Evolutionary conservation across 2,888 invertebrate genomes (phyloP), one percentile per base, ranked within the genome.

Genomic region (Synanthedon myopaeformis): DNA sequence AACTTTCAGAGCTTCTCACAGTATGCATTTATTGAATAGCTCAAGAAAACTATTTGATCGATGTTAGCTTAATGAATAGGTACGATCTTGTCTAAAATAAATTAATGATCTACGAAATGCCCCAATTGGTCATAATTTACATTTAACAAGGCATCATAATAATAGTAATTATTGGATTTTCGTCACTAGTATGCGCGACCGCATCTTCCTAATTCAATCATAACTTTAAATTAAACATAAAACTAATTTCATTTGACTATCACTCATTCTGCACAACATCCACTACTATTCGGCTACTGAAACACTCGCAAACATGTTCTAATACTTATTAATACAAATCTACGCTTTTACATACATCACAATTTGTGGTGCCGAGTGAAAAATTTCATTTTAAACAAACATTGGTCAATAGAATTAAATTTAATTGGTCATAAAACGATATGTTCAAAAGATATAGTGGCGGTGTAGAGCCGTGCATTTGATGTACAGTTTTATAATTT

Each of bases 151-250:
- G 84, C 85, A 84, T 82, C 80, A 74, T 74, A 62, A 74, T 79
- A 35, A 80, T 74, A 79, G 76, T 85, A 79, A 83, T 86, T 87
- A 86, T 87, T 86, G 86, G 86, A 86, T 86, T 83, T 82, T 85
- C 86, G 86, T 86, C 74, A 84, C 82, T 87, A 87, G 72, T 83
- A 81, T 87, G 87, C 87, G 86, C 87, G 86, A 86, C 86, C 86
- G 87, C 87, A 87, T 82, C 69, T 83, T 85, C 81, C 76, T 87
- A 87, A 81, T 72, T 78, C 85, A 84, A 84, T 83, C 82, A 81
- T 79, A 51, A 66, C 77, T 72, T 83, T 85, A 85, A 86, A 81
- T 80, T 79, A 77, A 73, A 75, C 77, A 81, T 82, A 82, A 82
- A 79, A 79, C 85, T 86, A 85, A 82, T 79, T 79, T 77, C 80